These are phyloP conservation scores for Philopedon plagiatum DNA, from an alignment of 2,888 invertebrate genomes.

Conservation along the genomic window DNA sequence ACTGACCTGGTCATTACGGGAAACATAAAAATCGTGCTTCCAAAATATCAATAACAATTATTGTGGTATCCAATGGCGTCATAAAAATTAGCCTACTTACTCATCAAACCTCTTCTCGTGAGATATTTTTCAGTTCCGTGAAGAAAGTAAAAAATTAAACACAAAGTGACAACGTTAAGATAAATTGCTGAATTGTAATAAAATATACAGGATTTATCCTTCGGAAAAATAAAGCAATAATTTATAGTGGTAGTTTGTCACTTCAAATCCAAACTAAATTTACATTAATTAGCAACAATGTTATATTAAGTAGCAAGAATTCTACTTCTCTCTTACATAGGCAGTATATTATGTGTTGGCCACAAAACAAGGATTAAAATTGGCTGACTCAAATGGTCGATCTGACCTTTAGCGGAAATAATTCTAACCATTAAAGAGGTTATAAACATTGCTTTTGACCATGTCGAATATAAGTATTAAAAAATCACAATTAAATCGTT, in stretches of 20 bases:
- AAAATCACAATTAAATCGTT: too few species aligned
- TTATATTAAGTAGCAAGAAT: neutral
- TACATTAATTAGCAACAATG: neutral
- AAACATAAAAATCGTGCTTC: slow-evolving; percentile 36
- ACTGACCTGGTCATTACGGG: neutral
- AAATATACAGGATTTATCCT: slow-evolving; percentile 25
- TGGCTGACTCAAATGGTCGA: too few species aligned
- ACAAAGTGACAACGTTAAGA: slow-evolving; percentile 36
- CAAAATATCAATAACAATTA: slow-evolving; percentile 25
- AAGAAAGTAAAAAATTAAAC: slow-evolving; percentile 41
- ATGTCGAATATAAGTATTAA: too few species aligned
- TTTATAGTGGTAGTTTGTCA: neutral
- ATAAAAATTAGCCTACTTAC: slow-evolving; percentile 38
- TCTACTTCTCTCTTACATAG: neutral
- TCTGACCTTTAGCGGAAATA: too few species aligned
- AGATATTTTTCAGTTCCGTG: slow-evolving; percentile 39
- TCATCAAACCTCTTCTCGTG: slow-evolving; percentile 23
- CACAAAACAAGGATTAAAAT: too few species aligned
- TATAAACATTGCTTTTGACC: too few species aligned
- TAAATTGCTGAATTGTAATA: slow-evolving; percentile 30
- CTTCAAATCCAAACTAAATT: neutral
- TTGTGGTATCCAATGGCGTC: slow-evolving; percentile 22
- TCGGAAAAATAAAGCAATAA: neutral
- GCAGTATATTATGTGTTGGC: too few species aligned
- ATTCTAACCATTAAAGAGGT: too few species aligned